Percentiles rank a stretch among this genome's conserved stretches.
These are phyloP conservation scores for Sylvicola fuscatus DNA, from an alignment of 2,888 invertebrate genomes.

Conservation along the genomic window DNA sequence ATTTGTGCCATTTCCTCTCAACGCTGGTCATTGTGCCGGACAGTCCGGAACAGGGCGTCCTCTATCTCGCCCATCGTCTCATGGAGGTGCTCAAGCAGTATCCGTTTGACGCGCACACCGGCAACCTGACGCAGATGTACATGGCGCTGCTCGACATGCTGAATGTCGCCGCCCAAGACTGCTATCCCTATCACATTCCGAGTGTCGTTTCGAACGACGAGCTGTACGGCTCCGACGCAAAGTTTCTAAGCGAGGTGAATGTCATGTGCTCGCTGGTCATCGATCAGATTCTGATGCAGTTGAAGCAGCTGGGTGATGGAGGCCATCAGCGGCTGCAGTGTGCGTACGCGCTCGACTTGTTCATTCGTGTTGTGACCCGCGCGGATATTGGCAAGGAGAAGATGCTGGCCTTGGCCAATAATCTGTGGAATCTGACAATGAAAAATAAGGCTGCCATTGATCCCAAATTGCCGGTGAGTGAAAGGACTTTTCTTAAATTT, in stretches of 20 bases:
- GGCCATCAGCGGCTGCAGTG: conserved; percentile 48
- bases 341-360: conserved; percentile 50
- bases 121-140: conserved; percentile 45
- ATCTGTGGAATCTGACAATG: conserved; percentile 63
- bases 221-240: conserved; percentile 73
- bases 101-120: conserved; percentile 45
- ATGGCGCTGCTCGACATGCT: conserved; percentile 59
- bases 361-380: conserved; percentile 41
- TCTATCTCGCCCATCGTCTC: conserved; percentile 60
- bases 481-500: too few relatives aligned
- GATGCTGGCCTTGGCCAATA: conserved; percentile 46
- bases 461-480: conserved; percentile 26
- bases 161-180: conserved; percentile 58
- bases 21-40: conserved; percentile 72
- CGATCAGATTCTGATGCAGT: conserved; percentile 47
- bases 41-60: conserved; percentile 69
- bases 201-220: conserved; percentile 84
- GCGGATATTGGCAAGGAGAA: conserved; percentile 38
- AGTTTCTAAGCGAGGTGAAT: conserved; percentile 63
- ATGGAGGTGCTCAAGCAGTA: conserved; percentile 61
- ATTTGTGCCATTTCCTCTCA: conserved; percentile 58
- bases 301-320: conserved; percentile 46
- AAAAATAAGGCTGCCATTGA: conserved; percentile 37
- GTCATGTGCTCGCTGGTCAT: conserved; percentile 55
- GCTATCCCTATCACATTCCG: conserved; percentile 69